Evolutionary conservation across 1,140 invertebrate species (phyloP).

Genomic region (Drosophila nigrodunni): DNA sequence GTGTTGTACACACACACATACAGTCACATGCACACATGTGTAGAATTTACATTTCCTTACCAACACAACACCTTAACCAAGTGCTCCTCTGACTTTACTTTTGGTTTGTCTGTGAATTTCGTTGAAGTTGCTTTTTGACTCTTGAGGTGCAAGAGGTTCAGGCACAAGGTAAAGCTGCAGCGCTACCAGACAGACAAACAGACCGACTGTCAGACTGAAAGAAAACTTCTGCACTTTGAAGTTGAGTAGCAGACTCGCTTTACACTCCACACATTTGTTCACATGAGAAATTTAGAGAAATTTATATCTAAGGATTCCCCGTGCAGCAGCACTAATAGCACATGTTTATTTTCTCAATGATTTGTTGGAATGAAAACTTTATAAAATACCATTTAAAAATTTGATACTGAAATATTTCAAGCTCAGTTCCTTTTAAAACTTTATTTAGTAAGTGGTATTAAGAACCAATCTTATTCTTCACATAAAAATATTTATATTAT

Average conservation of each 20-base stretch:
- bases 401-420: too few species aligned
- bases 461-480: too few species aligned
- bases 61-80: constrained; percentile 29
- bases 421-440: too few species aligned
- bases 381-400: neutral
- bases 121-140: constrained; percentile 63
- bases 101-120: constrained; percentile 66
- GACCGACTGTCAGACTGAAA: neutral
- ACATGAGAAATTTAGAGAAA: constrained; percentile 18
- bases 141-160: constrained; percentile 48
- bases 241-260: constrained; percentile 31
- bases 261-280: constrained; percentile 19
- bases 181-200: constrained; percentile 12
- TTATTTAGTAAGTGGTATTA: too few species aligned
- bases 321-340: neutral
- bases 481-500: too few species aligned
- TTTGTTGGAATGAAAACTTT: neutral
- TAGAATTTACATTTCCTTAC: constrained; percentile 58
- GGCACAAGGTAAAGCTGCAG: constrained; percentile 15
- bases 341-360: neutral
- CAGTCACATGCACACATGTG: constrained; percentile 46
- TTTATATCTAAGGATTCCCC: constrained; percentile 4
- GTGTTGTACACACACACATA: constrained; percentile 64
- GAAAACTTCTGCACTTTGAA: constrained; percentile 33
- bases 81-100: constrained; percentile 47